Conservation (phyloP, 2,113 vertebrate species). For the Otolemur garnettii region DNA sequence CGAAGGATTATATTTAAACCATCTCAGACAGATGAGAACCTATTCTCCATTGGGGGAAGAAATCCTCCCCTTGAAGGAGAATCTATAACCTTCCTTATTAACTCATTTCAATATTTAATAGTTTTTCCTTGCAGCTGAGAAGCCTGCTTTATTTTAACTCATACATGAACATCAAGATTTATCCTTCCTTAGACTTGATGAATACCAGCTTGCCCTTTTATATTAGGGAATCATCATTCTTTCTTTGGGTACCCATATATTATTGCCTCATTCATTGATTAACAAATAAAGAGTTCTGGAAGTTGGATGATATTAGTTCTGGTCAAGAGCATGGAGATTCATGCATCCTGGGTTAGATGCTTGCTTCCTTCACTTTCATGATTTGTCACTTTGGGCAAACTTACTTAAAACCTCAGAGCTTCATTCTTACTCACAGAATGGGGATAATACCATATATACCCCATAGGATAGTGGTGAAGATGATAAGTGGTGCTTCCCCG, state of each 20-base stretch:
- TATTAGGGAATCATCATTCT: not conserved
- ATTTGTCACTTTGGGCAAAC: not conserved
- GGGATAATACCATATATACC: not conserved
- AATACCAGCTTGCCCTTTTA: not conserved
- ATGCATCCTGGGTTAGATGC: not conserved
- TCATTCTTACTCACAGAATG: constrained; percentile 17
- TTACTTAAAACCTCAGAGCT: constrained; percentile 21
- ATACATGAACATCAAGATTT: not conserved
- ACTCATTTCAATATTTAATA: constrained; percentile 64
- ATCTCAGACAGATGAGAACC: constrained; percentile 59
- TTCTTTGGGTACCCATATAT: not conserved
- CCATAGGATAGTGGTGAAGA: not conserved
- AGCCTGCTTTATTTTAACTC: not conserved
- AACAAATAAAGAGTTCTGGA: not conserved
- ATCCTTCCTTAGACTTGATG: not conserved
- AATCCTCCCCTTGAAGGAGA: constrained; percentile 62
- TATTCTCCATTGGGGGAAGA: constrained; percentile 23
- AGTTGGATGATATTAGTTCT: not conserved
- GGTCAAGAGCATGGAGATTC: not conserved
- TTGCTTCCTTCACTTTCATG: not conserved
- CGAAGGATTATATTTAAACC: constrained; percentile 76
- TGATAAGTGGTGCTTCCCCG: not conserved
- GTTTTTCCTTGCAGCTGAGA: not conserved
- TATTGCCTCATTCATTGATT: not conserved
- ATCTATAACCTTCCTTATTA: constrained; percentile 66